Conservation (phyloP, 2,797 vertebrate genomes). For the Siniperca undulata region DNA sequence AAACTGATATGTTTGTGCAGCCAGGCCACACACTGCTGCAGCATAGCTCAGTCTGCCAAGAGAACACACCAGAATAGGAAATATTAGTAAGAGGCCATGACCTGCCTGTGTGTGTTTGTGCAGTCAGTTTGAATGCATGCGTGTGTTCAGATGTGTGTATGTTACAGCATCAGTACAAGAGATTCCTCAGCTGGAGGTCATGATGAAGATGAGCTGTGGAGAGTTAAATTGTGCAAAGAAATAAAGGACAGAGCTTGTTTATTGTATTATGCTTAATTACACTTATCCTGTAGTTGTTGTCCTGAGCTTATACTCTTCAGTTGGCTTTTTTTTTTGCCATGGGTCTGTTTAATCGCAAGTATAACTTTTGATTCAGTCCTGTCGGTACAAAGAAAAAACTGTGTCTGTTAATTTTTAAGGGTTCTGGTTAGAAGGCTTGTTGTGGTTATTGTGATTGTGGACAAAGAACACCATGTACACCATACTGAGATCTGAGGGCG, state of each 20-base stretch:
- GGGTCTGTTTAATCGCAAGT: background rate
- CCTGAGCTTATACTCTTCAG: background rate
- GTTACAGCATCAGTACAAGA: conserved; percentile 40
- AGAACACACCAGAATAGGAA: conserved; percentile 70
- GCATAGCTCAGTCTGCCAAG: conserved; percentile 56
- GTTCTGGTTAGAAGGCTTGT: background rate
- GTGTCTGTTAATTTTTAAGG: conserved; percentile 1
- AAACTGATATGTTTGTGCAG: conserved; percentile 67
- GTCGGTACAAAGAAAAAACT: background rate
- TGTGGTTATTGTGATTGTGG: conserved; percentile 3
- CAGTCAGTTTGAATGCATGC: conserved; percentile 18
- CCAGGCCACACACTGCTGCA: conserved; percentile 72
- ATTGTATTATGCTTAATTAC: conserved; percentile 21
- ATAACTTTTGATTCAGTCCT: conserved; percentile 4
- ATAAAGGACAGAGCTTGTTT: conserved; percentile 26
- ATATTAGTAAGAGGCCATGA: conserved; percentile 69
- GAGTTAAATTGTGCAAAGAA: conserved; percentile 3
- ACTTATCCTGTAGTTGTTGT: background rate
- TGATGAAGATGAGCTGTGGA: conserved; percentile 27
- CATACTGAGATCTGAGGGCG: background rate
- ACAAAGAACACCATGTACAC: conserved; percentile 24
- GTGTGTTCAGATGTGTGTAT: conserved; percentile 21
- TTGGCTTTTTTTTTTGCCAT: background rate
- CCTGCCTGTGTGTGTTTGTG: conserved; percentile 53
- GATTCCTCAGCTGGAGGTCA: conserved; percentile 51